phyloP scores from a whole-genome alignment of 2,888 invertebrate species.

The Drosophila colorata region DNA sequence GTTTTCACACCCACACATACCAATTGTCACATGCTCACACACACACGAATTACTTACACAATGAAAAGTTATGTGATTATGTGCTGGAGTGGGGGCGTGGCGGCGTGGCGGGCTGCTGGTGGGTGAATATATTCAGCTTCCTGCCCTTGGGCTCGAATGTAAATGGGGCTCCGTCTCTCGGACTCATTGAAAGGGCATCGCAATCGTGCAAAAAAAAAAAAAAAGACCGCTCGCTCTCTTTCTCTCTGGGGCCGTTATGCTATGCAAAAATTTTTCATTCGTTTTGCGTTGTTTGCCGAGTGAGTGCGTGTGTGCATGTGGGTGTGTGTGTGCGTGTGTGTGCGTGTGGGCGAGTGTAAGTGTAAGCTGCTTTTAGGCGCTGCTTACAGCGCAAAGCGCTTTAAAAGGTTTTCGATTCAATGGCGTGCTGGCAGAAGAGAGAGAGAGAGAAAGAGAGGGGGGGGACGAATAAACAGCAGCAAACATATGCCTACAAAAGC shows the following conservation, averaged over 20 bases:
- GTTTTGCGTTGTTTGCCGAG: slow-evolving; percentile 45
- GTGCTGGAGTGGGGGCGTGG: not conserved
- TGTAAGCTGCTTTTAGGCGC: slow-evolving; percentile 75
- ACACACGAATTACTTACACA: slow-evolving; percentile 44
- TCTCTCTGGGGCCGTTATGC: slow-evolving; percentile 49
- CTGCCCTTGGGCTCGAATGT: slow-evolving; percentile 30
- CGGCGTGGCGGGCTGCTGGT: not conserved
- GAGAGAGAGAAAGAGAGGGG: too few relatives aligned
- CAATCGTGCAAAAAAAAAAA: slow-evolving; percentile 35
- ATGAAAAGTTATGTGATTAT: slow-evolving; percentile 67
- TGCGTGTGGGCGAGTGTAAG: slow-evolving; percentile 39
- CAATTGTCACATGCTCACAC: slow-evolving; percentile 57
- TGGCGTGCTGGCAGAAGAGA: too few relatives aligned
- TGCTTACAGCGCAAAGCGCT: slow-evolving; percentile 74
- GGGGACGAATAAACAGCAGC: slow-evolving; percentile 15
- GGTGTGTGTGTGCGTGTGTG: slow-evolving; percentile 13
- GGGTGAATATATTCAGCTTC: slow-evolving; percentile 6
- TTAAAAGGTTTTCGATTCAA: slow-evolving; percentile 68
- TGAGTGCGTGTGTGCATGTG: slow-evolving; percentile 9
- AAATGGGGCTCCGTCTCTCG: slow-evolving; percentile 14
- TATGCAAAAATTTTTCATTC: slow-evolving; percentile 53
- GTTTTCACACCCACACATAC: slow-evolving; percentile 49
- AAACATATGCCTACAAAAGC: slow-evolving; percentile 40
- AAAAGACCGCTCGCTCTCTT: slow-evolving; percentile 6
- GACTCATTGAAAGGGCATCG: slow-evolving; percentile 41